A percentile compares a stretch with the other conserved stretches of the same genome.
Evolutionary conservation across 2,113 vertebrate species (phyloP).

Genomic region (Ailurus styani): DNA sequence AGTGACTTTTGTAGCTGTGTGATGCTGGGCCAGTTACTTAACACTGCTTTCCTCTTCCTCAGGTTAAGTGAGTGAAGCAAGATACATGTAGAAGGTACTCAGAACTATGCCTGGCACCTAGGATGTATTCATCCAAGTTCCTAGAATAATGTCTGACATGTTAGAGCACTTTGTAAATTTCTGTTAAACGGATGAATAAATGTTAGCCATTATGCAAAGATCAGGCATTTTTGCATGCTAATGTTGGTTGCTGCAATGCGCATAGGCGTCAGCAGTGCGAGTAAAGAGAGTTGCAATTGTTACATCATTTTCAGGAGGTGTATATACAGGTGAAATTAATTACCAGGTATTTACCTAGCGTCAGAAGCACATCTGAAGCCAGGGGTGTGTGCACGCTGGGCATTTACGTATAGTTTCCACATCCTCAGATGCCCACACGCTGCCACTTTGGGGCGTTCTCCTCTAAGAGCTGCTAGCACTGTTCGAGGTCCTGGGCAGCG

Average conservation of each 20-base stretch:
- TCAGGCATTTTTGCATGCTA: not conserved
- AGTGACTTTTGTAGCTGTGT: not conserved
- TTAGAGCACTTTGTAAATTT: not conserved
- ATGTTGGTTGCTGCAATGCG: not conserved
- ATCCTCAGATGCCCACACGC: not conserved
- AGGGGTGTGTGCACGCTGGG: not conserved
- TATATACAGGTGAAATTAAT: not conserved
- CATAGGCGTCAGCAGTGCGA: not conserved
- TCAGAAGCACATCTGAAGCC: not conserved
- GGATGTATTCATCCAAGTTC: not conserved
- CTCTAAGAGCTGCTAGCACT: not conserved
- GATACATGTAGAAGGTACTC: not conserved
- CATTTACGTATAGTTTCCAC: not conserved
- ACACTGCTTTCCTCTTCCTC: not conserved
- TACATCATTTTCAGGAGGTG: not conserved
- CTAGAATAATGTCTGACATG: not conserved
- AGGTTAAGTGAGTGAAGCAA: not conserved
- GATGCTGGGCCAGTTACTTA: not conserved
- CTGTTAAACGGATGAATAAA: not conserved
- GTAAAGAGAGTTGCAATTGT: not conserved
- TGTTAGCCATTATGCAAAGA: not conserved
- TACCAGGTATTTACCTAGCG: not conserved
- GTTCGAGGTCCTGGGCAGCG: not conserved
- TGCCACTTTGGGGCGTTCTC: not conserved
- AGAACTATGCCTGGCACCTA: not conserved